A percentile compares a stretch with the other conserved stretches of the same genome.
Conservation (phyloP, 2,888 invertebrate genomes). For the Alloplasta piceator region DNA sequence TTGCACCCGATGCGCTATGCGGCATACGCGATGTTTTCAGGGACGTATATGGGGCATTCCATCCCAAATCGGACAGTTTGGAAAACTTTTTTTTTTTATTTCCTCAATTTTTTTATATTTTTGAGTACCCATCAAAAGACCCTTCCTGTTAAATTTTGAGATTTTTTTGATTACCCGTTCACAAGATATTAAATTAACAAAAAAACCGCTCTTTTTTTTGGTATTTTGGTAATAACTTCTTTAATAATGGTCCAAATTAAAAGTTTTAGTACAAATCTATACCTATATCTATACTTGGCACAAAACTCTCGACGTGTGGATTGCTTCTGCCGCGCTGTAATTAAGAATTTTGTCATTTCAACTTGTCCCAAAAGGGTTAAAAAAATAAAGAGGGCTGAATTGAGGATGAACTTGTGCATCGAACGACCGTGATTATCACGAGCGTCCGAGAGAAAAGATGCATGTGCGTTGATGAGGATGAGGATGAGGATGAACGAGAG, state of each 20-base stretch:
- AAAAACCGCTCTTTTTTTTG: no score
- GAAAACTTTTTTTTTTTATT: no score
- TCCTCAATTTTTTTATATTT: no score
- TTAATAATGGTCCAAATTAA: no score
- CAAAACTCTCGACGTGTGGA: constrained; percentile 66
- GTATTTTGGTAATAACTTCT: no score
- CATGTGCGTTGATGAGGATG: constrained; percentile 41
- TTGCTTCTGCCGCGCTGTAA: constrained; percentile 59
- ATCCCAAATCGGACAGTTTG: no score
- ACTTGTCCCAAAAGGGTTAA: constrained; percentile 32
- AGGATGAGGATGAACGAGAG: constrained; percentile 12
- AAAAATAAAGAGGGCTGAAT: background rate
- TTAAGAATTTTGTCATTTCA: constrained; percentile 74
- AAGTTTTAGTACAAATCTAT: constrained; percentile 30
- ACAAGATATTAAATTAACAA: no score
- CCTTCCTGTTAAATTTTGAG: no score
- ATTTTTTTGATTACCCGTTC: no score
- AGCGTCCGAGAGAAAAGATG: constrained; percentile 2
- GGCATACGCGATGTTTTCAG: constrained; percentile 46
- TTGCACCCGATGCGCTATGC: constrained; percentile 59
- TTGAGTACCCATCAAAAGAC: no score
- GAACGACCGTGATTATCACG: constrained; percentile 4
- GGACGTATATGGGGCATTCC: constrained; percentile 38
- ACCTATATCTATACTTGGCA: constrained; percentile 45
- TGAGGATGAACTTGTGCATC: background rate